These are phyloP conservation scores for Drosophila orosa DNA, from an alignment of 1,140 invertebrate genomes.

Conservation along the genomic window DNA sequence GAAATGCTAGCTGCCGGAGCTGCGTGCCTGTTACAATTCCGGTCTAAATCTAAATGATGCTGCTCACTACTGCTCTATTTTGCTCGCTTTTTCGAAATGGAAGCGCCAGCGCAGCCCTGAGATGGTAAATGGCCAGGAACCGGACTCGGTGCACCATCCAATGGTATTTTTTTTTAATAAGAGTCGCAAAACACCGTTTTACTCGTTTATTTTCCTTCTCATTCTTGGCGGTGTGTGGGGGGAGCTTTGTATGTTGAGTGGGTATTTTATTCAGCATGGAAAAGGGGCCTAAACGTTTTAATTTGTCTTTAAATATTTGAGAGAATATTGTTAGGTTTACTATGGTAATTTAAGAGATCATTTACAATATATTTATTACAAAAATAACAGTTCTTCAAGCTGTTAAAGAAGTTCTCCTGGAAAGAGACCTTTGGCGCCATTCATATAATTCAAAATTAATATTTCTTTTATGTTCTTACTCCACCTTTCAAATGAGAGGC, in stretches of 20 bases:
- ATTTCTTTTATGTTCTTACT: too few relatives aligned
- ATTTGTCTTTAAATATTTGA: too few relatives aligned
- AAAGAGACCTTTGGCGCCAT: too few relatives aligned
- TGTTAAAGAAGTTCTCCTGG: too few relatives aligned
- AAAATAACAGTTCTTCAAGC: too few relatives aligned
- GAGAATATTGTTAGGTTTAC: too few relatives aligned
- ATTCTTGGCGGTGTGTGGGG: not conserved
- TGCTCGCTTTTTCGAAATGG: conserved; percentile 62
- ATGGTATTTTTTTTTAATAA: not conserved
- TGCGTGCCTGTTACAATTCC: conserved; percentile 81
- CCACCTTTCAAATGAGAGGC: too few relatives aligned
- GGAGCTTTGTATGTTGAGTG: not conserved
- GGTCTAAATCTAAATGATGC: conserved; percentile 84
- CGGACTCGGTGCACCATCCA: conserved; percentile 20
- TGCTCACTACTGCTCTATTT: conserved; percentile 76
- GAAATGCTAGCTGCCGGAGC: conserved; percentile 7
- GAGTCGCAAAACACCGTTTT: not conserved
- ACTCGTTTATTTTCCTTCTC: not conserved
- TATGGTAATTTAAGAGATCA: too few relatives aligned
- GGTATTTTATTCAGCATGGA: too few relatives aligned
- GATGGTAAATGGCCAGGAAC: conserved; percentile 17
- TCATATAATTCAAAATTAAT: too few relatives aligned
- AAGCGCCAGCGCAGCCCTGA: conserved; percentile 50
- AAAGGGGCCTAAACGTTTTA: too few relatives aligned
- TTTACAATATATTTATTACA: too few relatives aligned